These are phyloP conservation scores for Zaprionus ornatus DNA, from an alignment of 1,140 invertebrate genomes.

Conservation along the genomic window DNA sequence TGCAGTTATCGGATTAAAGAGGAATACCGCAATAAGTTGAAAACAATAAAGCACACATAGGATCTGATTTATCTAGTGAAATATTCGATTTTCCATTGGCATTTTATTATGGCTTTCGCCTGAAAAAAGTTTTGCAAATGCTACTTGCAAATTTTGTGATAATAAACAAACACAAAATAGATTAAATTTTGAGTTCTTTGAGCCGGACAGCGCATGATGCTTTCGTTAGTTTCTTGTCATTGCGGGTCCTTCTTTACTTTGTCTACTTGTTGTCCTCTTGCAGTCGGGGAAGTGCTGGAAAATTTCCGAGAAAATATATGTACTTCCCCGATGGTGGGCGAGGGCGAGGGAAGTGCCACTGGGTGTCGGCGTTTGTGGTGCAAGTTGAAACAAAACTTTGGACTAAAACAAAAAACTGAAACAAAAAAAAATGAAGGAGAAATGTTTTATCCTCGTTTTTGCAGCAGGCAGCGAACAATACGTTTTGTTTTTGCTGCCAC, in stretches of 20 bases:
- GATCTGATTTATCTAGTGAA: not conserved
- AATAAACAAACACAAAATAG: not conserved
- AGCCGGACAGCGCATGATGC: slow-evolving; percentile 1
- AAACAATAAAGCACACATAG: not conserved
- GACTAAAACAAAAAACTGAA: slow-evolving; percentile 22
- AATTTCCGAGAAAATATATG: slow-evolving; percentile 69
- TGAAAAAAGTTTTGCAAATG: not conserved
- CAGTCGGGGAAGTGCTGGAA: slow-evolving; percentile 46
- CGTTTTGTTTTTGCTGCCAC: slow-evolving; percentile 68
- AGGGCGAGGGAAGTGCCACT: slow-evolving; percentile 28
- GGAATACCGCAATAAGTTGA: not conserved
- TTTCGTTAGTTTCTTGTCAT: slow-evolving; percentile 8
- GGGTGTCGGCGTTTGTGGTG: slow-evolving; percentile 65
- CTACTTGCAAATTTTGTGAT: slow-evolving; percentile 1
- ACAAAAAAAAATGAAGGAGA: not conserved
- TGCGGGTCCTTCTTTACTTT: slow-evolving; percentile 15
- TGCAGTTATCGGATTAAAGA: not conserved
- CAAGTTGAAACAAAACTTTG: slow-evolving; percentile 79
- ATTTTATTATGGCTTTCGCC: not conserved
- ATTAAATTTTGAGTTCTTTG: not conserved
- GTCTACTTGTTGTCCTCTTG: slow-evolving; percentile 52
- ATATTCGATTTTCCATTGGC: not conserved
- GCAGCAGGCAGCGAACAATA: slow-evolving; percentile 57
- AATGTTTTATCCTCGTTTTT: slow-evolving; percentile 54
- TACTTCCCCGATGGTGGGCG: slow-evolving; percentile 44